phyloP scores from a whole-genome alignment of 2,113 vertebrate species.

The Microcebus griseorufus region DNA sequence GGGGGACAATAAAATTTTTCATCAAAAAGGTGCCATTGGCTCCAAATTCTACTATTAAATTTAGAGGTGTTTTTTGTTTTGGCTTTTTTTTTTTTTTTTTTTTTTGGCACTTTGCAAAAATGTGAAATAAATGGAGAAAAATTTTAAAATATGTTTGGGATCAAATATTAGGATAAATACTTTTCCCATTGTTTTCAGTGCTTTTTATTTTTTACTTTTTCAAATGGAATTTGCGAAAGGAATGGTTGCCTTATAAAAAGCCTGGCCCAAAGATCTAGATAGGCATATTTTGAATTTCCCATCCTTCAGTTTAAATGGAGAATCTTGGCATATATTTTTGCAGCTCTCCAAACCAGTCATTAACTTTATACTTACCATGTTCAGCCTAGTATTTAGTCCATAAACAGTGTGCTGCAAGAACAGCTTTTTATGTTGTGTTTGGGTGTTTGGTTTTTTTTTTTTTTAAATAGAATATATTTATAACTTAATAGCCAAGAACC shows the following conservation, averaged over 20 bases:
- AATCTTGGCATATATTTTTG: slow-evolving; percentile 59
- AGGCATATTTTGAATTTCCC: slow-evolving; percentile 24
- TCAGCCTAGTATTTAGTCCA: slow-evolving; percentile 40
- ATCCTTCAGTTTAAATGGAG: slow-evolving; percentile 22
- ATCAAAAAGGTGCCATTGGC: not conserved
- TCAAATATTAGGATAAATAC: not conserved
- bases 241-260: not conserved
- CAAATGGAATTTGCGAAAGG: not conserved
- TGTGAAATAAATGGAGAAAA: not conserved
- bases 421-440: slow-evolving; percentile 46
- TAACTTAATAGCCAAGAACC: slow-evolving; percentile 51
- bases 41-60: not conserved
- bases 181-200: slow-evolving; percentile 17
- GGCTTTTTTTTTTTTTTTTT: not conserved
- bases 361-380: slow-evolving; percentile 55
- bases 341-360: slow-evolving; percentile 54
- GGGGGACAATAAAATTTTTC: not conserved
- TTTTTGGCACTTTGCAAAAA: not conserved
- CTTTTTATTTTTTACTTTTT: not conserved
- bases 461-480: slow-evolving; percentile 71
- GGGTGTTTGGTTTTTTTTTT: slow-evolving; percentile 64
- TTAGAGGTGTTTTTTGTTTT: not conserved
- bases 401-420: slow-evolving; percentile 20
- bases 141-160: not conserved
- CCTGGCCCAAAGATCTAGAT: not conserved